A percentile compares a stretch with the other conserved stretches of the same genome.
Evolutionary conservation across 2,888 invertebrate genomes (phyloP).

Genomic region (Endomychus coccineus): DNA sequence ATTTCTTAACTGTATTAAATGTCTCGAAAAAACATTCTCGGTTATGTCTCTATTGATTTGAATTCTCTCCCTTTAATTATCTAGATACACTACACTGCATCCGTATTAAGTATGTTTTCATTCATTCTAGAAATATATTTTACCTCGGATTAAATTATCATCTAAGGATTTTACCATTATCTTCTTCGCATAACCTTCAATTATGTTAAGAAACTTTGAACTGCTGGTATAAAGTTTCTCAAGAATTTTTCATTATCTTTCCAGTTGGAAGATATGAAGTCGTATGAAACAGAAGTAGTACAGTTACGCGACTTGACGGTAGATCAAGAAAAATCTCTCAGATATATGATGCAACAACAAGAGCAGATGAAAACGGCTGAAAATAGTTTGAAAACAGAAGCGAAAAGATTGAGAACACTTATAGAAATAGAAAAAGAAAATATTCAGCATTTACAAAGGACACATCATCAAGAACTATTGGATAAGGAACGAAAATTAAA

Average conservation of each 20-base stretch:
- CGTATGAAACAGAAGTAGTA: conserved; percentile 50
- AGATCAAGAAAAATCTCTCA: conserved; percentile 54
- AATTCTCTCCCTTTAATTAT: too few species aligned
- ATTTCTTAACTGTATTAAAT: too few species aligned
- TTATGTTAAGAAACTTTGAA: too few species aligned
- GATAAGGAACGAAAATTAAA: conserved; percentile 43
- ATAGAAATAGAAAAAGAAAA: conserved; percentile 43
- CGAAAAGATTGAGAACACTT: conserved; percentile 40
- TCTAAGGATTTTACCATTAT: too few species aligned
- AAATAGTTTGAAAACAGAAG: conserved; percentile 48
- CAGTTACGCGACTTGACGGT: conserved; percentile 50
- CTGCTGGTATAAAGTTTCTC: too few species aligned
- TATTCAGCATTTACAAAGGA: conserved; percentile 38
- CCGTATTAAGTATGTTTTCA: too few species aligned
- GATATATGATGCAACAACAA: conserved; percentile 50
- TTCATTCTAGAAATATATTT: too few species aligned
- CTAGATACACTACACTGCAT: too few species aligned
- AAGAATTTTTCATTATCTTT: conserved; percentile 17
- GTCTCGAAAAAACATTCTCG: too few species aligned
- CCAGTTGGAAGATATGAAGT: conserved; percentile 48
- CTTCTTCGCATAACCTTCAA: too few species aligned
- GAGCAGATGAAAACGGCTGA: conserved; percentile 51
- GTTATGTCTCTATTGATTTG: too few species aligned
- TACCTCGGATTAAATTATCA: too few species aligned
- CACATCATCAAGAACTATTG: conserved; percentile 41